Base-by-base conservation (phyloP, 2,797 vertebrate genomes). In the Huso huso region DNA sequence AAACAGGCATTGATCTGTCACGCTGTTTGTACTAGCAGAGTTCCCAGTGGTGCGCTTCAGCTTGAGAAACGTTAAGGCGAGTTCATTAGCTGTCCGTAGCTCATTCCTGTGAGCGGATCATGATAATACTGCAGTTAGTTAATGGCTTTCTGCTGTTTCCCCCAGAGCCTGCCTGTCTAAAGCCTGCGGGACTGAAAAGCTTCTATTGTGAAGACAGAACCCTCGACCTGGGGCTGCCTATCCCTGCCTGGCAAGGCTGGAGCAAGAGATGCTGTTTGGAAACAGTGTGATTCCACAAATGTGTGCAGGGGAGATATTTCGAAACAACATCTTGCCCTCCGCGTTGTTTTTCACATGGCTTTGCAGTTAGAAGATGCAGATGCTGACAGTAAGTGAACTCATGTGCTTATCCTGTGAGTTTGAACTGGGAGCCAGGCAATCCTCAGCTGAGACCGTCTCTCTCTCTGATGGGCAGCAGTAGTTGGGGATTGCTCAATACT, bases 121-220 rank as follows among this genome's bases (percentile, higher is more conserved):
- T 91, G 89, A 92, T 95, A 93, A 95, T 93, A 92, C 92, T 95
- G 93, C 90, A 93, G 93, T 97, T 94, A 95, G 92, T 95, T 97
- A 98, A 98, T 97, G 95, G 93, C 93, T 97, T 95, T 95, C 92
- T 95, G 90, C 90, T 93, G 93, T 97, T 96, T 94, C 86, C 95
- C 95, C 94, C 77, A 89, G 94, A 92, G 94, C 84, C 91, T 79
- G 87, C 84, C 91, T 91, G 93, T 96, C 93, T 96, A 87, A 95
- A 88, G 90, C 85, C 88, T 87, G 84, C 82, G 88, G 88, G 82
- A 84, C 92, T 83, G 78, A 89, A 92, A 91, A 91, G 89, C 84
- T 86, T 90, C 77, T 85, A 86, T 77, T 70, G 70, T 75, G 80
- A 77, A 76, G 73, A 82, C 72, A 76, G 57, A 74, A 66, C 51